A percentile compares a stretch with the other conserved stretches of the same genome.
Conservation (phyloP, 92 coral and sea anemone genomes). For the Virgularia gustaviana region DNA sequence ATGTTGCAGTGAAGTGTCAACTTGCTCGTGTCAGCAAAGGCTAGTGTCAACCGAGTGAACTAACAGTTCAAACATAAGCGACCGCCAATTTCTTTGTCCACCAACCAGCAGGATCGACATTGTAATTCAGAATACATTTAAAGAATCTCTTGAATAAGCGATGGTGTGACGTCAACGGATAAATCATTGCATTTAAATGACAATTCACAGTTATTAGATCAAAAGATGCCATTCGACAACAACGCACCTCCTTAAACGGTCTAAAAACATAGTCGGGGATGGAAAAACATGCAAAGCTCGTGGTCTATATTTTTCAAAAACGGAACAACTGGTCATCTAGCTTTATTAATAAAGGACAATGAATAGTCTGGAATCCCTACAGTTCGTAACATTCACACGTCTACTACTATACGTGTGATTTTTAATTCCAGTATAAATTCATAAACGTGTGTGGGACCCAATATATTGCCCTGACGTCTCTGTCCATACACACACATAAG, state of each 20-base stretch:
- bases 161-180: slow-evolving; percentile 17
- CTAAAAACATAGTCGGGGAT: not conserved
- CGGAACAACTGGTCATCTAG: not conserved
- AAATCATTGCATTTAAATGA: slow-evolving; percentile 36
- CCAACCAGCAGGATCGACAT: not conserved
- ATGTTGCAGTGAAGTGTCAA: too few relatives aligned
- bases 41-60: too few relatives aligned
- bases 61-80: not conserved
- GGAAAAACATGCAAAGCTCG: not conserved
- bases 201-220: too few relatives aligned
- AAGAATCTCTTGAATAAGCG: slow-evolving; percentile 24
- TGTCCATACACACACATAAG: not conserved
- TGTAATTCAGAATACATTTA: slow-evolving; percentile 27
- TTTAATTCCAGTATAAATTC: too few relatives aligned
- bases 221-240: too few relatives aligned
- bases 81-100: not conserved
- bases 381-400: too few relatives aligned
- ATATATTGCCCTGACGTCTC: too few relatives aligned
- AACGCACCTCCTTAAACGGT: too few relatives aligned
- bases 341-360: not conserved
- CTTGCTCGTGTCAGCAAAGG: too few relatives aligned
- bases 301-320: not conserved
- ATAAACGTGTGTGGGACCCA: too few relatives aligned
- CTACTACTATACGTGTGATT: too few relatives aligned
- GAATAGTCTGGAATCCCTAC: not conserved